phyloP scores from a whole-genome alignment of 1,140 invertebrate genomes.

The Camponotus floridanus region DNA sequence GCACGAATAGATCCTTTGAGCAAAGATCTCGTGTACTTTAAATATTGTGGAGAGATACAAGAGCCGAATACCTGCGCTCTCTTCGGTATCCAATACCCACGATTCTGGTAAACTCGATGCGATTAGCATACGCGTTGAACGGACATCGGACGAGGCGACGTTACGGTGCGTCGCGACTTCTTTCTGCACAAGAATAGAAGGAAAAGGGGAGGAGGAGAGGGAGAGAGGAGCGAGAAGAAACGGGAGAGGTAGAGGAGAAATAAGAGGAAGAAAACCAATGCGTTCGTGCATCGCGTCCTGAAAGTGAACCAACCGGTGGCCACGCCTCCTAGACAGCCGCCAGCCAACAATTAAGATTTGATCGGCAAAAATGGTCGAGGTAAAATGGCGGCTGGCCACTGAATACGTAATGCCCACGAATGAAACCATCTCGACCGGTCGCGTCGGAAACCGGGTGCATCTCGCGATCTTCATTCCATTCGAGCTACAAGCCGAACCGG shows the following conservation, averaged over 20 bases:
- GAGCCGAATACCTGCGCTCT: constrained; percentile 14
- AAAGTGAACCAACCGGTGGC: constrained; percentile 83
- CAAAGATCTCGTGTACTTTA: not conserved
- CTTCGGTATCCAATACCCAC: constrained; percentile 54
- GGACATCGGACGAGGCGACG: constrained; percentile 48
- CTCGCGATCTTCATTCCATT: constrained; percentile 65
- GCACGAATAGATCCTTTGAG: not conserved
- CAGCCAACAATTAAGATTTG: constrained; percentile 87
- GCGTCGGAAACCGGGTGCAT: constrained; percentile 63
- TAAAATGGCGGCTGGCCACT: constrained; percentile 86
- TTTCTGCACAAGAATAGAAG: constrained; percentile 63
- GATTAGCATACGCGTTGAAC: constrained; percentile 79
- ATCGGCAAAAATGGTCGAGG: constrained; percentile 87
- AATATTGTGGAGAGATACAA: not conserved
- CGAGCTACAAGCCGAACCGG: constrained; percentile 60
- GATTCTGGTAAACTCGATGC: constrained; percentile 45
- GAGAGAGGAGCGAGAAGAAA: constrained; percentile 74
- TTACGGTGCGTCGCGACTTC: constrained; percentile 68
- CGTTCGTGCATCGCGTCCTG: constrained; percentile 84
- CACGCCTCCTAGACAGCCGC: constrained; percentile 86
- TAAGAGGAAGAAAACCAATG: constrained; percentile 81
- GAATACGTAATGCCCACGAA: constrained; percentile 83
- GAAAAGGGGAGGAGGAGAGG: constrained; percentile 55
- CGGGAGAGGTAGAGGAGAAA: constrained; percentile 53
- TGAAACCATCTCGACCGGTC: constrained; percentile 60